These are phyloP conservation scores for Diarsia mendica DNA, from an alignment of 2,888 invertebrate genomes.

Conservation along the genomic window DNA sequence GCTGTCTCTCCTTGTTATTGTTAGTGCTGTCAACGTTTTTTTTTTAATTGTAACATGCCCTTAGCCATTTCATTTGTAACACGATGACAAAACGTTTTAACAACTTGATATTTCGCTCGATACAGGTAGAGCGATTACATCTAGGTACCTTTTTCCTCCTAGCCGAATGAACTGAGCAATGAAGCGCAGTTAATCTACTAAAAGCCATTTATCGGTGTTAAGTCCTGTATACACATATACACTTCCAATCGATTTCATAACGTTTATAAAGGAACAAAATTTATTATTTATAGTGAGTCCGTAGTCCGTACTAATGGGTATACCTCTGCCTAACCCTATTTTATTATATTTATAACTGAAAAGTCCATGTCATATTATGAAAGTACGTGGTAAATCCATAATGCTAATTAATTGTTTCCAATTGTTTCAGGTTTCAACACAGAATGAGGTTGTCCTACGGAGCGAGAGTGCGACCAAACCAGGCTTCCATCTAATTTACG, in stretches of 20 bases:
- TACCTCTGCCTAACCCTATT: no score
- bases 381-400: background rate
- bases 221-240: background rate
- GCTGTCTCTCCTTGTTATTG: conserved; percentile 18
- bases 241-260: background rate
- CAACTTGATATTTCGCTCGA: conserved; percentile 3
- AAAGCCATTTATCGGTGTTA: conserved; percentile 27
- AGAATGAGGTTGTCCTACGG: conserved; percentile 68
- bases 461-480: conserved; percentile 69
- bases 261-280: background rate
- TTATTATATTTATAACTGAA: background rate
- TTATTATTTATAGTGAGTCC: no score
- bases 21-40: conserved; percentile 9
- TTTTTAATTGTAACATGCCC: background rate
- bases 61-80: conserved; percentile 4
- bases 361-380: background rate
- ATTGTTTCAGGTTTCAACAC: conserved; percentile 72
- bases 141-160: conserved; percentile 40
- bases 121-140: conserved; percentile 24
- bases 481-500: conserved; percentile 68
- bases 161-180: conserved; percentile 45
- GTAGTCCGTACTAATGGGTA: no score
- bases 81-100: background rate
- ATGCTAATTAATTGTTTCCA: conserved; percentile 5
- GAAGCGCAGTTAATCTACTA: conserved; percentile 52